These are phyloP conservation scores for Dasypogon diadema DNA, from an alignment of 2,888 invertebrate species.

Conservation along the genomic window DNA sequence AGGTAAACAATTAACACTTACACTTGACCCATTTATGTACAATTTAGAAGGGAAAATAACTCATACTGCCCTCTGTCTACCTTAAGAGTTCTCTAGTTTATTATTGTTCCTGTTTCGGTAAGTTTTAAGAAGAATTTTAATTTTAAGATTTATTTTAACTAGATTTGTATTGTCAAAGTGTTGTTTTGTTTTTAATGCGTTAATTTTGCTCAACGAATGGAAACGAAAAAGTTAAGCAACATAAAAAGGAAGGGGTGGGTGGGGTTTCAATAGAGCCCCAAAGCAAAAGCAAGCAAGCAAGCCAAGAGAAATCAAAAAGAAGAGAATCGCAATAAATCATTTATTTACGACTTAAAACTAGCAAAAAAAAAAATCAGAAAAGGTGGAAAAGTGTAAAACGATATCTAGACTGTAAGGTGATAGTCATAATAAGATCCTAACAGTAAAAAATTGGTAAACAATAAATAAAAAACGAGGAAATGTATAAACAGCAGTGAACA, in stretches of 20 bases:
- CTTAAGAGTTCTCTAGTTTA: constrained; percentile 26
- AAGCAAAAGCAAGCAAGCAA: not conserved
- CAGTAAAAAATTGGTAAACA: not conserved
- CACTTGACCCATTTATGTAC: constrained; percentile 22
- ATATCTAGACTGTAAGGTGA: constrained; percentile 16
- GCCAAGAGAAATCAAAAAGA: not conserved
- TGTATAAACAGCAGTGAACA: not conserved
- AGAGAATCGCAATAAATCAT: constrained; percentile 2
- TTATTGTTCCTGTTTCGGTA: constrained; percentile 35
- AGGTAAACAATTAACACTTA: constrained; percentile 37
- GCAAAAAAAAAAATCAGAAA: too few relatives aligned
- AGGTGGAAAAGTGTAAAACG: constrained; percentile 14
- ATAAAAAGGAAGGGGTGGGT: not conserved
- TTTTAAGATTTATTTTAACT: constrained; percentile 34
- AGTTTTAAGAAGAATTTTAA: constrained; percentile 1
- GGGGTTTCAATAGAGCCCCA: not conserved
- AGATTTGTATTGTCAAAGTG: constrained; percentile 47
- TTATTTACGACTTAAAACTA: constrained; percentile 38
- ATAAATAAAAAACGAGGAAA: constrained; percentile 24
- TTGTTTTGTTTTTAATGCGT: constrained; percentile 28
- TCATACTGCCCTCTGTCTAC: not conserved
- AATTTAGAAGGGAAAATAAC: constrained; percentile 37
- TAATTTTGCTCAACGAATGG: not conserved
- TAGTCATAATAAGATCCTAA: not conserved
- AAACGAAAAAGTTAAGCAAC: not conserved